Conservation (phyloP, 1,140 invertebrate species). For the Caerostris extrusa region DNA sequence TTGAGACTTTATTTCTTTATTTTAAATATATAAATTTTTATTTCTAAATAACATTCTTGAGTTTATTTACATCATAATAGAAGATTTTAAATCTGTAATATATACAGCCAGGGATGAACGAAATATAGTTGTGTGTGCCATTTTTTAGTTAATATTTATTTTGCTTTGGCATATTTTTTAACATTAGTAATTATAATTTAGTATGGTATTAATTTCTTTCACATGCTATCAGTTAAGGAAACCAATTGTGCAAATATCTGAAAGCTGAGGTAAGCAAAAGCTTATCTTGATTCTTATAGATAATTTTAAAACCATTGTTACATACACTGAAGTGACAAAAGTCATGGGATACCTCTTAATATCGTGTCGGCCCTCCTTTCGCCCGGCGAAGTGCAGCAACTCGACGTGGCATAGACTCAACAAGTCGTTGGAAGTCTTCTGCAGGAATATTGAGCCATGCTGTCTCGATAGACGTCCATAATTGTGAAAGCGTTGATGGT, state of each 20-base stretch:
- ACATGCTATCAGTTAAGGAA: slow-evolving; percentile 72
- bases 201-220: background rate
- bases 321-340: too few relatives aligned
- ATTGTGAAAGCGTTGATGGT: too few relatives aligned
- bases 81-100: background rate
- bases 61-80: background rate
- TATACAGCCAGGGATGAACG: background rate
- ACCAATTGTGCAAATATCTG: slow-evolving; percentile 72
- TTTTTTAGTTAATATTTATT: background rate
- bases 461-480: too few relatives aligned
- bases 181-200: background rate
- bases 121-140: background rate
- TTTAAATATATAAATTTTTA: background rate
- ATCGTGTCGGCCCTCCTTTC: too few relatives aligned
- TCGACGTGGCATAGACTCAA: too few relatives aligned
- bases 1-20: too few relatives aligned
- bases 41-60: background rate
- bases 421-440: too few relatives aligned
- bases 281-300: background rate
- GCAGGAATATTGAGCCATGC: too few relatives aligned
- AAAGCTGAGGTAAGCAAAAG: slow-evolving; percentile 67
- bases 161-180: background rate
- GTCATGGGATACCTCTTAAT: too few relatives aligned
- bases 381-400: too few relatives aligned
- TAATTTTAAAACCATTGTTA: too few relatives aligned